Percentiles rank a stretch among this genome's conserved stretches.
phyloP scores from a whole-genome alignment of 2,113 vertebrate genomes.

The Tragelaphus imberbis region DNA sequence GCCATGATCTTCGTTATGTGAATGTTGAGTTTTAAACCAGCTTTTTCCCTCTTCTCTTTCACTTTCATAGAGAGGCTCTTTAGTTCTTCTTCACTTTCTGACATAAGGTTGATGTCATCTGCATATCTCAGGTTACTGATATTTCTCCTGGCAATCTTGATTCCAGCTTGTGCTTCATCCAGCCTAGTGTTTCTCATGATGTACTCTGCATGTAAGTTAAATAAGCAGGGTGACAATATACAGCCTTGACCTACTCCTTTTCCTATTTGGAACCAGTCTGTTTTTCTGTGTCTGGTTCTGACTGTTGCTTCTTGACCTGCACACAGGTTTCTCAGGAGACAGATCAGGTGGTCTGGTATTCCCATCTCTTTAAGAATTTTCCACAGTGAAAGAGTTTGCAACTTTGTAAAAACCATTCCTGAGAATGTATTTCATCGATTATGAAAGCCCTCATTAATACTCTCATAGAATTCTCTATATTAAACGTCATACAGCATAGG shows the following conservation, averaged over 20 bases:
- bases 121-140: background rate
- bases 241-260: background rate
- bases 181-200: background rate
- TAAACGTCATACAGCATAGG: background rate
- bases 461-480: background rate
- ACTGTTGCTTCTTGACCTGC: background rate
- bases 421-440: background rate
- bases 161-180: background rate
- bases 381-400: background rate
- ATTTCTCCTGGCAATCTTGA: background rate
- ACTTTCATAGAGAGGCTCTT: background rate
- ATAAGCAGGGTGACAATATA: background rate
- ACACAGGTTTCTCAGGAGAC: background rate
- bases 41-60: background rate
- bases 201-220: background rate
- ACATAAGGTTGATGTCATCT: background rate
- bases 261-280: background rate
- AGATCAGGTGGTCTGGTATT: background rate
- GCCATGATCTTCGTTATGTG: background rate
- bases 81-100: background rate
- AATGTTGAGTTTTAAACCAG: background rate
- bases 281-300: background rate
- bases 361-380: background rate
- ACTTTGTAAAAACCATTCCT: background rate
- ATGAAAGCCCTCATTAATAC: background rate